Conservation (phyloP, 2,888 invertebrate genomes). For the Ophioninae sp. region DNA sequence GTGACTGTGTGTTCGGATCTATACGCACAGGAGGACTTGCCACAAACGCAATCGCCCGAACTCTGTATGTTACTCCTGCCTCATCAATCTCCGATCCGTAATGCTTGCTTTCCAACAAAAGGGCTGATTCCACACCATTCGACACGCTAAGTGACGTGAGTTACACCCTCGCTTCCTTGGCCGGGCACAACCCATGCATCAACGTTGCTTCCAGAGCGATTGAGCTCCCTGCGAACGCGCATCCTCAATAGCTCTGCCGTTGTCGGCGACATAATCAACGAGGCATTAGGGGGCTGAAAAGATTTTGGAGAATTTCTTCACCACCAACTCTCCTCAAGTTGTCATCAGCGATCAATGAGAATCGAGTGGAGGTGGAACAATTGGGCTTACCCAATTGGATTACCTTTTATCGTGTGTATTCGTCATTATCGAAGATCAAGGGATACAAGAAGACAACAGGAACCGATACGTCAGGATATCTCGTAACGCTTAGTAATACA, state of each 20-base stretch:
- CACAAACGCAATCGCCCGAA: slow-evolving; percentile 24
- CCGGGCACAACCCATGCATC: neutral
- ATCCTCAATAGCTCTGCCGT: neutral
- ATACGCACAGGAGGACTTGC: neutral
- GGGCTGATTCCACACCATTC: neutral
- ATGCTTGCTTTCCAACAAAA: slow-evolving; percentile 25
- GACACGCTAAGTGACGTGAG: slow-evolving; percentile 4
- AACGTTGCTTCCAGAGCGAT: neutral
- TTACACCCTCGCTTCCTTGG: neutral
- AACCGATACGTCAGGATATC: neutral
- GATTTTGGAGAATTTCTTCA: neutral
- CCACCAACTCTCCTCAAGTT: neutral
- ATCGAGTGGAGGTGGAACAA: neutral
- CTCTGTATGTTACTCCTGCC: slow-evolving; percentile 12
- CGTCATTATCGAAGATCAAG: neutral
- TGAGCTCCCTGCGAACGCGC: neutral
- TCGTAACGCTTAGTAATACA: neutral
- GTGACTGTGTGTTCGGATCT: neutral
- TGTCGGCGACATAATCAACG: neutral
- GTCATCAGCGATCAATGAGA: neutral
- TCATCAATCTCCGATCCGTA: slow-evolving; percentile 29
- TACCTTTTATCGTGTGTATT: neutral
- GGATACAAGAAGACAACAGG: neutral
- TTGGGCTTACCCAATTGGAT: neutral
- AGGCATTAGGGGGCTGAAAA: neutral